Evolutionary conservation across 1,140 invertebrate genomes (phyloP).

Genomic region (Scaptodrosophila lebanonensis): DNA sequence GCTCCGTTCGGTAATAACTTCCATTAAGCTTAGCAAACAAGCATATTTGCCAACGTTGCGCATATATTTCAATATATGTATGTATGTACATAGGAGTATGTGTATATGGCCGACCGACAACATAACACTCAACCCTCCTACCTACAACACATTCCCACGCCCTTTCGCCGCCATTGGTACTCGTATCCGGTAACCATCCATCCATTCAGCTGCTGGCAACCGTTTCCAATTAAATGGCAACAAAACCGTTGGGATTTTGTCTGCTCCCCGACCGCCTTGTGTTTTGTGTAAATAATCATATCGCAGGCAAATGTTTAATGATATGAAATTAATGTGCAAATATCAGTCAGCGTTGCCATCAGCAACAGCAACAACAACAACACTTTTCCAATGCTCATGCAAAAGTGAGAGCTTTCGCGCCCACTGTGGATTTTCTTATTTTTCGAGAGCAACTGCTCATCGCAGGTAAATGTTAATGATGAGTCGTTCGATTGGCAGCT

Average conservation of each 20-base stretch:
- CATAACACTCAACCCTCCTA: neutral
- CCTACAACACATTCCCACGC: slow-evolving; percentile 8
- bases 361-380: slow-evolving; percentile 25
- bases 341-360: slow-evolving; percentile 38
- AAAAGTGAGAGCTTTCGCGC: too few relatives aligned
- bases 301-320: slow-evolving; percentile 55
- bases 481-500: slow-evolving; percentile 33
- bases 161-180: neutral
- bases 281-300: slow-evolving; percentile 54
- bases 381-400: slow-evolving; percentile 6
- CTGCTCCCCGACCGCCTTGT: neutral
- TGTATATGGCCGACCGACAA: too few relatives aligned
- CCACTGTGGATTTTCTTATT: slow-evolving; percentile 18
- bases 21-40: slow-evolving; percentile 69
- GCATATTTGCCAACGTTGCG: slow-evolving; percentile 30
- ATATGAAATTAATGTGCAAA: slow-evolving; percentile 67
- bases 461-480: slow-evolving; percentile 52
- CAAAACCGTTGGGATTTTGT: slow-evolving; percentile 4
- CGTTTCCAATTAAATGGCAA: slow-evolving; percentile 52
- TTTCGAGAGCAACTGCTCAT: slow-evolving; percentile 31
- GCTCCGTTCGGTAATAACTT: slow-evolving; percentile 62
- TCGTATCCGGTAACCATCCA: neutral
- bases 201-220: slow-evolving; percentile 20
- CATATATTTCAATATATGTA: slow-evolving; percentile 60
- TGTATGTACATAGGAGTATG: slow-evolving; percentile 2